Evolutionary conservation across 2,113 vertebrate species (phyloP), one percentile per base, ranked within the genome.

Genomic region (Prinia subflava): DNA sequence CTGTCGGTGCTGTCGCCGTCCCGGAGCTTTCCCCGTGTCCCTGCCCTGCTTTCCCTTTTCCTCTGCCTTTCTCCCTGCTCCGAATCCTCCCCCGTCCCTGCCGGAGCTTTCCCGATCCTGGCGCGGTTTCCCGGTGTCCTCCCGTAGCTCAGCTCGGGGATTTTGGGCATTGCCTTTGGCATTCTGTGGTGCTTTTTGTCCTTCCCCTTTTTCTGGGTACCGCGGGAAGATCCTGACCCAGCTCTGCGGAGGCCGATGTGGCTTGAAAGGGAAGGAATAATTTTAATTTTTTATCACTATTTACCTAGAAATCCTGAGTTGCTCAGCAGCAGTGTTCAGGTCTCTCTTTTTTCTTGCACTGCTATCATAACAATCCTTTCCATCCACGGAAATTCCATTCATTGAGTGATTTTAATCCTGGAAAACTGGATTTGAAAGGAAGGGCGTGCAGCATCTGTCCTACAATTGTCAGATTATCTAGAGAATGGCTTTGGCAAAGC

Each of bases 171-270:
- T 59, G 8, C 53, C 10, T 67, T 52, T 15, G 46, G 28, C 6
- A n/a, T n/a, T 6, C 2, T 24, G 6, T 3, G 23, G 1, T 82
- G 69, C 11, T 46, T 75, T 89, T 30, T 39, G 23, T 67, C 33
- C 28, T 74, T 55, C 24, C 27, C 10, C 53, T 30, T 52, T 28
- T 28, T 25, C 35, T 8, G 86, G 21, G 5, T 12, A 7, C 37
- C 3, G 0, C 3, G 6, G 76, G 35, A 8, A 35, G 7, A 15
- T 0, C 25, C 35, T 8, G 57, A 35, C 2, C 6, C 35, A 1
- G 35, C 50, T 39, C 52, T 44, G 19, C 31, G 7, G 10, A 37
- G 4, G 22, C 6, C 0, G 1, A 5, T 7, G 8, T 12, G 50
- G 4, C 23, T n/a, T 5, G 7, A 35, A 74, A 55, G 15, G 6